Percentiles rank a stretch among this genome's conserved stretches.
Conservation (phyloP, 2,888 invertebrate genomes). For the Mythimna impura region DNA sequence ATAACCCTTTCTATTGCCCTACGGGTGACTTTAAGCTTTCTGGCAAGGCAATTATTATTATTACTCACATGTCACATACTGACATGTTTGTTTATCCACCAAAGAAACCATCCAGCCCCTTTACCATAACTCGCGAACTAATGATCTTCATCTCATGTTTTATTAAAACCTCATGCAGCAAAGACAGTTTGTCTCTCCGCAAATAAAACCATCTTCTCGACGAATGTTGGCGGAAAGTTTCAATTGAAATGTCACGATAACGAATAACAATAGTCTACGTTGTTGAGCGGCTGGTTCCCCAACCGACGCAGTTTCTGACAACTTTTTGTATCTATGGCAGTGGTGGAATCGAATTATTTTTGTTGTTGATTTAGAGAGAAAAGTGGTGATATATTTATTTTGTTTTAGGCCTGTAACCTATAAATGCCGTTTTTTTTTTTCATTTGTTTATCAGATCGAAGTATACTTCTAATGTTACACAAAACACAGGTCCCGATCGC, state of each 20-base stretch:
- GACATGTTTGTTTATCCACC: too few relatives aligned
- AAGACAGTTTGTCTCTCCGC: constrained; percentile 50
- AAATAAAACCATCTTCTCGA: constrained; percentile 55
- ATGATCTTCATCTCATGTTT: constrained; percentile 57
- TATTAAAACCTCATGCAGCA: constrained; percentile 55
- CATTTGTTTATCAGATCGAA: too few relatives aligned
- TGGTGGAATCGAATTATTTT: constrained; percentile 43
- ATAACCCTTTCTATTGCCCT: too few relatives aligned
- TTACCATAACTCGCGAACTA: constrained; percentile 32
- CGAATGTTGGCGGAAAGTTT: constrained; percentile 69
- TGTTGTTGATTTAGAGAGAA: constrained; percentile 34
- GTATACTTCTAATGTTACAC: not conserved
- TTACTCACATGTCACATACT: too few relatives aligned
- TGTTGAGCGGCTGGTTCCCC: constrained; percentile 43
- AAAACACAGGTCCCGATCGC: too few relatives aligned
- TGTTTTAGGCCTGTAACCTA: not conserved
- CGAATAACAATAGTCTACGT: constrained; percentile 68
- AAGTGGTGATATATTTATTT: constrained; percentile 14
- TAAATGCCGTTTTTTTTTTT: too few relatives aligned
- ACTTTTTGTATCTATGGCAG: constrained; percentile 52
- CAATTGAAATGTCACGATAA: constrained; percentile 77
- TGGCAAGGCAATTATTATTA: too few relatives aligned
- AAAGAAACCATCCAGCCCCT: not conserved
- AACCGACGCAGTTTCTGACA: constrained; percentile 39
- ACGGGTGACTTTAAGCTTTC: too few relatives aligned